A percentile compares a stretch with the other conserved stretches of the same genome.
Conservation (phyloP, 2,113 vertebrate species). For the Anas platyrhynchos region DNA sequence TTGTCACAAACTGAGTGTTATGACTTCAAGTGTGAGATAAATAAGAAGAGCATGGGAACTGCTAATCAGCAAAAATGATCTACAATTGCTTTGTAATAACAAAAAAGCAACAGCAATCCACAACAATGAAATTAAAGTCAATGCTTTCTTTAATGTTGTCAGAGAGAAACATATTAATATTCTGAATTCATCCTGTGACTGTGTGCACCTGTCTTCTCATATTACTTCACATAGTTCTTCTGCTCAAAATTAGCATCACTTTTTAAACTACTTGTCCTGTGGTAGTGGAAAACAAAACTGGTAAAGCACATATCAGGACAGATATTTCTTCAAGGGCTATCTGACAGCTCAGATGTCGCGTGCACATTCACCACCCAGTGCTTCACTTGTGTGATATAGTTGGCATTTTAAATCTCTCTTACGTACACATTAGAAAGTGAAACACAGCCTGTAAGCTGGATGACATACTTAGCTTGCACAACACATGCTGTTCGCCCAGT, state of each 20-base stretch:
- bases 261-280: constrained; percentile 23
- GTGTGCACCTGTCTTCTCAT: not conserved
- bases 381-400: not conserved
- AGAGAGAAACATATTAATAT: constrained; percentile 24
- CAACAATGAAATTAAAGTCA: not conserved
- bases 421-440: constrained; percentile 44
- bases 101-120: not conserved
- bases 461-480: constrained; percentile 4
- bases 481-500: not conserved
- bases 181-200: not conserved
- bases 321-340: constrained; percentile 6
- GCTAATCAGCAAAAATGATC: constrained; percentile 47
- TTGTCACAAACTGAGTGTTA: constrained; percentile 28
- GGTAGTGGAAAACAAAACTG: constrained; percentile 1
- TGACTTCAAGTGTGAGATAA: constrained; percentile 56
- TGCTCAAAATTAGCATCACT: not conserved
- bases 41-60: constrained; percentile 29
- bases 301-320: not conserved
- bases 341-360: constrained; percentile 2
- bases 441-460: constrained; percentile 14
- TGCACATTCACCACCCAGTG: not conserved
- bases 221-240: not conserved
- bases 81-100: constrained; percentile 37
- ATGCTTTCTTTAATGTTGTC: constrained; percentile 13
- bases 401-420: constrained; percentile 44